Evolutionary conservation across 2,888 invertebrate species (phyloP), one percentile per base, ranked within the genome.

Genomic region (Diplolepis rosae): DNA sequence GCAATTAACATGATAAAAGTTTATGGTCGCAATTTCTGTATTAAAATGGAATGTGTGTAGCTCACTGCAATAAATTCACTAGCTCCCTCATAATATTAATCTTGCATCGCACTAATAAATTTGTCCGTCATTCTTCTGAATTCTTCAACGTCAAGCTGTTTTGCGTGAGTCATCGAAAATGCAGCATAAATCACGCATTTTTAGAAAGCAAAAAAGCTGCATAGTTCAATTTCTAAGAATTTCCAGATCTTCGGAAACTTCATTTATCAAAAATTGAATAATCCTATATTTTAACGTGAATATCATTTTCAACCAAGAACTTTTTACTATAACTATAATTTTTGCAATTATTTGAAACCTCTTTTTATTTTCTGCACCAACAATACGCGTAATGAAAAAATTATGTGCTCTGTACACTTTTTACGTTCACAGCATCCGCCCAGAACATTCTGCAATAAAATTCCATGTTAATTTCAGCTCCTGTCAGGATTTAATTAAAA

Each of bases 101-200:
- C 71, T 68, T 68, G 68, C 71, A 54, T 52, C 50, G 54, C 28
- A 30, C 51, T 69, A 69, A 69, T 69, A 72, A 69, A 72, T 69
- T 66, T 66, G 42, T 69, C 65, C 68, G 28, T 71, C 68, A 71
- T 39, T 54, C 27, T 54, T 18, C 27, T 54, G 51, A 56, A 52
- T 65, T 51, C 24, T 35, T 30, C 30, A 48, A 50, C 50, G 30
- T 45, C 48, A 45, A 30, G 50, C 45, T 30, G 50, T 54, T 50
- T 32, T 50, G 32, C 42, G 32, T 69, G 69, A 66, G 35, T 72
- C 72, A 70, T 70, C 69, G 61, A 24, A 51, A 72, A 65, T 66
- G 42, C 32, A 28, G 27, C 66, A 69, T 72, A 72, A 66, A 69
- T 69, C 69, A 72, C 52, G 18, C 24, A 61, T 39, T 61, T 61